Percentiles rank a stretch among this genome's conserved stretches.
phyloP scores from a whole-genome alignment of 2,113 vertebrate genomes.

The Tragelaphus imberbis region DNA sequence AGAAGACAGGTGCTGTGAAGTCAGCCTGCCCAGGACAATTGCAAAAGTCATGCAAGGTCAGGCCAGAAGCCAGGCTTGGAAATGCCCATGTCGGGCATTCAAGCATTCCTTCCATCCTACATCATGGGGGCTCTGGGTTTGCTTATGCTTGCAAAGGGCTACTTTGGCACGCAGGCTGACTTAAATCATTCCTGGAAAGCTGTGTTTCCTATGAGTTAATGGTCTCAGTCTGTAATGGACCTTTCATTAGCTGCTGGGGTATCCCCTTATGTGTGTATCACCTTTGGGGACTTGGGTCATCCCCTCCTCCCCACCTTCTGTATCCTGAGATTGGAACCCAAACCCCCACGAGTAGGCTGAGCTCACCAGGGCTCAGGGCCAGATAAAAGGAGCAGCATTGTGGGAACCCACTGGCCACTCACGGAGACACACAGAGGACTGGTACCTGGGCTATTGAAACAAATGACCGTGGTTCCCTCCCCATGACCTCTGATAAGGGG shows the following conservation, averaged over 20 bases:
- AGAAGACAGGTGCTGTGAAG: neutral
- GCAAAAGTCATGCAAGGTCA: constrained; percentile 30
- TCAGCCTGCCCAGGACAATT: neutral
- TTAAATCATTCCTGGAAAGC: constrained; percentile 26
- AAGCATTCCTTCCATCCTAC: neutral
- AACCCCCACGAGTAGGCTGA: neutral
- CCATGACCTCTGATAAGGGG: neutral
- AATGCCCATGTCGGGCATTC: neutral
- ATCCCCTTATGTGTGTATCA: neutral
- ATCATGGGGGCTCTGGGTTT: neutral
- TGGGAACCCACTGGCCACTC: neutral
- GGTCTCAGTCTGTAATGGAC: neutral
- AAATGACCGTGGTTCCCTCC: neutral
- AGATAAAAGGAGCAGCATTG: neutral
- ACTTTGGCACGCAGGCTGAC: neutral
- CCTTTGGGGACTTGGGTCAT: no score
- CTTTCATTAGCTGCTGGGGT: neutral
- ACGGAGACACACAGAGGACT: neutral
- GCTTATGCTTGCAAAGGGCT: neutral
- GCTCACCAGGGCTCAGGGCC: neutral
- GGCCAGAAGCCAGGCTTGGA: neutral
- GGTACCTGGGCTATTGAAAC: neutral
- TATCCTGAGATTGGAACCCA: neutral
- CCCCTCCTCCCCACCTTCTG: neutral
- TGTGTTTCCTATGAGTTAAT: neutral